Evolutionary conservation across 1,140 invertebrate genomes (phyloP), one percentile per base, ranked within the genome.

Genomic region (Ooceraea biroi): DNA sequence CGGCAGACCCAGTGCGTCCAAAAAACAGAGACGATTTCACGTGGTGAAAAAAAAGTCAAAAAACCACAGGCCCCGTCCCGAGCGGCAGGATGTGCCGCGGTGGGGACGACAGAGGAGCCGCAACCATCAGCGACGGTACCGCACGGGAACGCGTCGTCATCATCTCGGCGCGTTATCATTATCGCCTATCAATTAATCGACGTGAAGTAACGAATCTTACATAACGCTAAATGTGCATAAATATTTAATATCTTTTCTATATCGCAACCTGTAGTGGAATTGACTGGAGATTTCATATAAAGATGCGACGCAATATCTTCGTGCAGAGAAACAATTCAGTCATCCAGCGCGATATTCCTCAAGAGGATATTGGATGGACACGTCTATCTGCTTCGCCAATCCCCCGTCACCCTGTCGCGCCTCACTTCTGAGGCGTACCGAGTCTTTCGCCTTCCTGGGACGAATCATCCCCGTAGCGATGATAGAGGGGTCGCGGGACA

Each of bases 21-120:
- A 90, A 89, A 90, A 89, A 88, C 76, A 72, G 52, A 82, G 83
- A 90, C 72, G 83, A 85, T 90, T 83, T 85, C 82, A 74, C 50
- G 55, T 80, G n/a, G 52, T 19, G 25, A 65, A 78, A 83, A 84
- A 74, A 76, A 69, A 46, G 30, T 46, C 19, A 63, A 88, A 85
- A 83, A 88, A 83, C 44, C 60, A 27, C 27, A 41, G 14, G 52
- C 44, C 60, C 61, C 58, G 14, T 69, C 58, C 48, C 60, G 68
- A 48, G 14, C 46, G 22, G 46, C 76, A 71, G 65, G 50, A 80
- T 80, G 76, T 58, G 30, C 76, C 22, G 12, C n/a, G 50, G 22
- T 57, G 11, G 36, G 17, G 1, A 55, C 50, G 65, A 80, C 19
- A 46, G 65, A 22, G 50, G 36, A 57, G 17, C 19, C 48, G 68